phyloP scores from a whole-genome alignment of 2,797 vertebrate genomes.

The Sphenopsis melanotis region DNA sequence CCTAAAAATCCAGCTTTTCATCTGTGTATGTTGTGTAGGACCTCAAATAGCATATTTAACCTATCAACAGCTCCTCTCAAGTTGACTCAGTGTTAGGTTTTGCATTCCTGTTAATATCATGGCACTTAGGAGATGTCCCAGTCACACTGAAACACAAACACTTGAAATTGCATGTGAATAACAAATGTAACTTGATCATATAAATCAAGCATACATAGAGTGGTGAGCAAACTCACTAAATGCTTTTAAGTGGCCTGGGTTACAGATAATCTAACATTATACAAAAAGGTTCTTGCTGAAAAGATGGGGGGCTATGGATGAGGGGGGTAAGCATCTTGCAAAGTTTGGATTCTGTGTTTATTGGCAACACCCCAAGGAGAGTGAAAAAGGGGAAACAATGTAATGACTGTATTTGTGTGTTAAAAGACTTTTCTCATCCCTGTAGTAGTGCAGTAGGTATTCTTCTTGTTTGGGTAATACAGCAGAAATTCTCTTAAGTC shows the following conservation, averaged over 20 bases:
- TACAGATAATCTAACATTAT: background rate
- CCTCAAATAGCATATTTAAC: background rate
- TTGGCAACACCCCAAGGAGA: background rate
- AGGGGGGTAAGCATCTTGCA: background rate
- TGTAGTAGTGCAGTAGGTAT: constrained; percentile 20
- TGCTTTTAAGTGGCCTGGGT: background rate
- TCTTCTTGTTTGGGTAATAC: background rate
- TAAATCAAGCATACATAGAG: background rate
- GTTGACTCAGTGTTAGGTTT: background rate
- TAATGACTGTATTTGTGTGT: background rate
- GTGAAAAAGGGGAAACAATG: background rate
- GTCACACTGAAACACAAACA: background rate
- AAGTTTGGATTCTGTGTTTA: background rate
- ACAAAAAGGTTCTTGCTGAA: background rate
- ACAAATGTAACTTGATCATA: background rate
- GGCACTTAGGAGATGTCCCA: background rate
- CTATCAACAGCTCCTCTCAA: background rate
- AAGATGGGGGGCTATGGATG: background rate
- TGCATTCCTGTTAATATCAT: background rate
- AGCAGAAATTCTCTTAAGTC: background rate
- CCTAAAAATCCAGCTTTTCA: constrained; percentile 10
- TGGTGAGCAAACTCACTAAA: background rate
- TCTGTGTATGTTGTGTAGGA: background rate
- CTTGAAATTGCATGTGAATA: constrained; percentile 34
- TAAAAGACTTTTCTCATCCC: background rate